phyloP scores from a whole-genome alignment of 2,797 vertebrate genomes.

The Sciurus vulgaris region DNA sequence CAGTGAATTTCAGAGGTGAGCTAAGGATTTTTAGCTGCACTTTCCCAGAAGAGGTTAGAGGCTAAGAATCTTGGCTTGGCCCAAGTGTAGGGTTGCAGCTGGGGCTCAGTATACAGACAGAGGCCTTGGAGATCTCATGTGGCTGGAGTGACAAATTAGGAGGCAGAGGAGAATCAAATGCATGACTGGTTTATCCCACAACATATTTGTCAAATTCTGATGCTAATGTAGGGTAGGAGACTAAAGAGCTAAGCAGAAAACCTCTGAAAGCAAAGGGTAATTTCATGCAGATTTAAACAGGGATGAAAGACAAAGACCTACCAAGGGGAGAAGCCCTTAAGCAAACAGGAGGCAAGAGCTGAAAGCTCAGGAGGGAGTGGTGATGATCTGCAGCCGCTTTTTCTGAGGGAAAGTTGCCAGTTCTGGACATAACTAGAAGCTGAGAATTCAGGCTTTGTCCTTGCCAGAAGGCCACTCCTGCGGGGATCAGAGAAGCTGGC shows the following conservation, averaged over 20 bases:
- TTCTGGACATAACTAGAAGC: not conserved
- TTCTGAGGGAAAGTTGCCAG: not conserved
- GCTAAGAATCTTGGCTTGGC: not conserved
- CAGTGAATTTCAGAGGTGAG: not conserved
- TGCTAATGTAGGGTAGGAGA: not conserved
- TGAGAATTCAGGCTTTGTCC: not conserved
- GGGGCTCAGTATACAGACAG: not conserved
- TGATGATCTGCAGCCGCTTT: not conserved
- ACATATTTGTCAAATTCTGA: slow-evolving; percentile 11
- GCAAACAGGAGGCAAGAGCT: not conserved
- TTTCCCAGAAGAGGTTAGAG: not conserved
- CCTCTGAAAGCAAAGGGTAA: not conserved
- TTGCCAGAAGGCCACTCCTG: not conserved
- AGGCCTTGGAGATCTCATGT: not conserved
- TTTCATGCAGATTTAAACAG: slow-evolving; percentile 2
- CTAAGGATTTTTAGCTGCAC: not conserved
- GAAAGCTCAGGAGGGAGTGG: not conserved
- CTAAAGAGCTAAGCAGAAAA: slow-evolving; percentile 40
- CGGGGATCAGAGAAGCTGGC: not conserved
- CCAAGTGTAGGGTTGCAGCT: not conserved
- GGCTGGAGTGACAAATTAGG: not conserved
- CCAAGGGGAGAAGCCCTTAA: not conserved
- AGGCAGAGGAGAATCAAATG: not conserved
- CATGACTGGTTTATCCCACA: slow-evolving; percentile 12
- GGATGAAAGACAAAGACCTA: not conserved